Evolutionary conservation across 2,888 invertebrate species (phyloP), one percentile per base, ranked within the genome.

Genomic region (Gari tellinella): DNA sequence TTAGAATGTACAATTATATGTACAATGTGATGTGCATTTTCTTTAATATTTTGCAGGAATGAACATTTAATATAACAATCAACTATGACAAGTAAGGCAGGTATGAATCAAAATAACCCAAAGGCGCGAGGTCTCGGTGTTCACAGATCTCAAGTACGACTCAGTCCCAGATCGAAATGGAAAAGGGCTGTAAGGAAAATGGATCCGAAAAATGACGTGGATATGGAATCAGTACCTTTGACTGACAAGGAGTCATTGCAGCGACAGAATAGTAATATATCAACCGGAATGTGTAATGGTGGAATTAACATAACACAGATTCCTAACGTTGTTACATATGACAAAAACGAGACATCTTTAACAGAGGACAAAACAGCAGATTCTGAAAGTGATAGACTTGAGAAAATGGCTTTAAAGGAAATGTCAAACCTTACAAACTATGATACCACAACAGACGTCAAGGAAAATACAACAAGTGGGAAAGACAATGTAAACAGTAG

Each of bases 181-280:
- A 48, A 60, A 37, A 31, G 49, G 19, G 49, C 48, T 15, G 21
- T 38, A 1, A 23, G 12, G 14, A 60, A 60, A 40, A 60, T 60
- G 60, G 23, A 52, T 8, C 1, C 41, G n/a, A 56, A 56, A 40
- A 49, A 49, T n/a, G 60, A 60, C 21, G 31, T 60, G 21, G 60
- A 60, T 38, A 38, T 23, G 7, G 60, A 60, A 38, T 60, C 60
- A 2, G 26, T 49, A 17, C 60, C 60, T 7, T 23, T 60, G 8
- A 38, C 49, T 8, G 49, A 60, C 15, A 60, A 49, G 48, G 60
- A 49, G 21, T 43, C 38, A 5, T 19, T 45, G 26, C 38, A 49
- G 8, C 17, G 23, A 12, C 21, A 21, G 15, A 41, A 56, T 40
- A 56, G 40, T 17, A 25, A 41, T 7, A 41, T 17, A 19, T 10